Evolutionary conservation across 2,888 invertebrate species (phyloP).

Genomic region (Melanostoma scalare): DNA sequence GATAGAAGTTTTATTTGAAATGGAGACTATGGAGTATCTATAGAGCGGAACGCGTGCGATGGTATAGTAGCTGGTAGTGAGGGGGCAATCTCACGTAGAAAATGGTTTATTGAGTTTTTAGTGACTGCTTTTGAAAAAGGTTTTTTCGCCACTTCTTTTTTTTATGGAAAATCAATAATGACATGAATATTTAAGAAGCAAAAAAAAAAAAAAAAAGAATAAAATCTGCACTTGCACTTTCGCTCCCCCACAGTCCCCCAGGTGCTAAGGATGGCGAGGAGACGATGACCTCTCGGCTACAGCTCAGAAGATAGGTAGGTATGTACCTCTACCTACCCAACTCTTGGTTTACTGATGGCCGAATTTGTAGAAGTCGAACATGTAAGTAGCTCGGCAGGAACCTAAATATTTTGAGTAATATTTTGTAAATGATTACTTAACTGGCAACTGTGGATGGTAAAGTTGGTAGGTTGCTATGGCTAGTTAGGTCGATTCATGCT

Average conservation of each 20-base stretch:
- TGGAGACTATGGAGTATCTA: conserved; percentile 61
- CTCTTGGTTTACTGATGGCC: conserved; percentile 43
- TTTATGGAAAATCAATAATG: conserved; percentile 68
- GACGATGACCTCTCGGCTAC: conserved; percentile 57
- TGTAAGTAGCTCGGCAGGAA: not conserved
- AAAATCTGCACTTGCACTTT: conserved; percentile 68
- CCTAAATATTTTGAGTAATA: too few relatives aligned
- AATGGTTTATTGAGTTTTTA: conserved; percentile 71
- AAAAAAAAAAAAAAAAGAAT: conserved; percentile 8
- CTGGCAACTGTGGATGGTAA: too few relatives aligned
- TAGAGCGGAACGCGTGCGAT: conserved; percentile 2
- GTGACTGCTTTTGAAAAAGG: conserved; percentile 40
- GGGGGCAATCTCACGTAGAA: conserved; percentile 66
- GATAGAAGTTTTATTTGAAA: conserved; percentile 44
- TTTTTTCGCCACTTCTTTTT: conserved; percentile 10
- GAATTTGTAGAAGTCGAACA: conserved; percentile 51
- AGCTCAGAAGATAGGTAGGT: not conserved
- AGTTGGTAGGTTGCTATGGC: too few relatives aligned
- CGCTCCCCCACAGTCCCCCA: conserved; percentile 49
- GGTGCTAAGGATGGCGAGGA: conserved; percentile 44
- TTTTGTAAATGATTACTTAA: too few relatives aligned
- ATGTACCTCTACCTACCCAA: not conserved
- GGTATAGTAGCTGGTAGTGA: conserved; percentile 27
- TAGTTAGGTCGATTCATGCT: too few relatives aligned
- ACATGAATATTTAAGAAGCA: conserved; percentile 55